Percentiles rank a stretch among this genome's conserved stretches.
Conservation (phyloP, 2,888 invertebrate species). For the Drosophila mimica region DNA sequence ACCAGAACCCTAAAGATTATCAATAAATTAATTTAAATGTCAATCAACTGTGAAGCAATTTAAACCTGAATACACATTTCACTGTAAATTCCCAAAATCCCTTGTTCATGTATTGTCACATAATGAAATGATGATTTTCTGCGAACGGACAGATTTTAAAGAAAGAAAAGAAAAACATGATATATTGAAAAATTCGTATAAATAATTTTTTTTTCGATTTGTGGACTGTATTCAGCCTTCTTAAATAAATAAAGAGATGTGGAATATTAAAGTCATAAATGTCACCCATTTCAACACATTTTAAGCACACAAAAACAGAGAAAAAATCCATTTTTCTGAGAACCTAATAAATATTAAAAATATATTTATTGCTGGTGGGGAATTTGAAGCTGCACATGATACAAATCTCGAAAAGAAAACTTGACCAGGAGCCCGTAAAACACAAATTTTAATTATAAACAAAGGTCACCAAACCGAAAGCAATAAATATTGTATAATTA, state of each 20-base stretch:
- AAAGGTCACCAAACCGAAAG: background rate
- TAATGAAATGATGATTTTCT: no score
- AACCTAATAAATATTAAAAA: background rate
- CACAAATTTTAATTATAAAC: background rate
- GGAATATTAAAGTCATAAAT: background rate
- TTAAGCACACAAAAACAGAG: background rate
- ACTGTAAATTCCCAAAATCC: no score
- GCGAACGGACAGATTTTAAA: no score
- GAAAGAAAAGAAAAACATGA: no score
- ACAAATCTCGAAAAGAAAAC: background rate
- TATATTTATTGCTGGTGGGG: background rate
- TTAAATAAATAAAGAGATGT: background rate
- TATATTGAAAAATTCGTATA: no score
- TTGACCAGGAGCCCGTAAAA: background rate
- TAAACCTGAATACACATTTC: no score
- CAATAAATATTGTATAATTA: background rate
- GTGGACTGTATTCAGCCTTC: background rate
- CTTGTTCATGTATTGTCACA: no score
- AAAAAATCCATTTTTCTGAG: background rate
- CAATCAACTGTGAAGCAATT: no score
- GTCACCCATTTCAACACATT: background rate
- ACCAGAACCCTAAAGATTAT: no score
- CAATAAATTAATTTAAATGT: no score
- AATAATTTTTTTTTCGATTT: background rate
- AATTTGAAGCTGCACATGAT: background rate